phyloP scores from a whole-genome alignment of 2,797 vertebrate species.

The Crenichthys baileyi region DNA sequence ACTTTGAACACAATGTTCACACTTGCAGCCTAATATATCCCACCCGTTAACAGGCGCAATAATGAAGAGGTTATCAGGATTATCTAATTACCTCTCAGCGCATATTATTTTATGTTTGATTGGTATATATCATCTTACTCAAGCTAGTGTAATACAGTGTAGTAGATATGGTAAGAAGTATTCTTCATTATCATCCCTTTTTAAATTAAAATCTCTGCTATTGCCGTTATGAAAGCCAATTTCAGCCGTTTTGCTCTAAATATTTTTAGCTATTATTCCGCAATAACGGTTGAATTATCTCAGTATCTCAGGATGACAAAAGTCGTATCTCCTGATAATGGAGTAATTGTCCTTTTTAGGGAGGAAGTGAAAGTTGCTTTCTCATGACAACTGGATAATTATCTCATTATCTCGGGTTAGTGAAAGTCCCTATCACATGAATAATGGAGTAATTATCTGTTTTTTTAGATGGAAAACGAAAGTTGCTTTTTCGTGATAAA shows the following conservation, averaged over 20 bases:
- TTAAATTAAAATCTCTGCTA: neutral
- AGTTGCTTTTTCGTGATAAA: too few relatives aligned
- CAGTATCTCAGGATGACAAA: neutral
- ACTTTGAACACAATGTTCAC: too few relatives aligned
- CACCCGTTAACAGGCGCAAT: neutral
- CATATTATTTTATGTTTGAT: neutral
- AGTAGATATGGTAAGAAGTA: neutral
- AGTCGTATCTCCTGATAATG: neutral
- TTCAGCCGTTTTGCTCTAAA: neutral
- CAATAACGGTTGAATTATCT: too few relatives aligned
- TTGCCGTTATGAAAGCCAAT: neutral
- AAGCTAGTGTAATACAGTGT: neutral
- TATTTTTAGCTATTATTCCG: too few relatives aligned
- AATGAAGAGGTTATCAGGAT: neutral
- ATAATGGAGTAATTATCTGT: too few relatives aligned
- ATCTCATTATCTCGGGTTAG: neutral
- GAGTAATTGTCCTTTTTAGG: too few relatives aligned
- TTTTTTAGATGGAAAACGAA: too few relatives aligned
- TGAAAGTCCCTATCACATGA: too few relatives aligned
- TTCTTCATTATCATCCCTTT: neutral
- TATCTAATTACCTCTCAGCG: neutral
- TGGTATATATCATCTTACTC: neutral
- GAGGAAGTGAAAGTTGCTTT: too few relatives aligned
- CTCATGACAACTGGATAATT: neutral
- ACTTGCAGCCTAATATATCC: neutral